Evolutionary conservation across 2,888 invertebrate species (phyloP).

Genomic region (Julus scandinavius): DNA sequence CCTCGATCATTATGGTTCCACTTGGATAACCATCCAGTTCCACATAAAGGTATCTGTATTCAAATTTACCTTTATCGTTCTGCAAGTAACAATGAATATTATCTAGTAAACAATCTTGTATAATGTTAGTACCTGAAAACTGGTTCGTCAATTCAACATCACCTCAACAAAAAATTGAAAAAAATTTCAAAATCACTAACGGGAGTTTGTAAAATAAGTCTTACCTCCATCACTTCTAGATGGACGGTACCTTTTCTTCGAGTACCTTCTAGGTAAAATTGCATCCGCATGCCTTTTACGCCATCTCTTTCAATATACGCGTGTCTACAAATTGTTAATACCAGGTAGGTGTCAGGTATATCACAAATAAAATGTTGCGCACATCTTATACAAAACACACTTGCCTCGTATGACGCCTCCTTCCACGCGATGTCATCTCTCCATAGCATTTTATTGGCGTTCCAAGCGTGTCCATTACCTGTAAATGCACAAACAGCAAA

Average conservation of each 20-base stretch:
- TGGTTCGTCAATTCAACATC: too few relatives aligned
- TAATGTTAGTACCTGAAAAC: too few relatives aligned
- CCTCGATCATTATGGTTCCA: conserved; percentile 72
- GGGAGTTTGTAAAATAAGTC: conserved; percentile 55
- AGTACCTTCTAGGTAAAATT: conserved; percentile 88
- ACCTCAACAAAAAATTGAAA: too few relatives aligned
- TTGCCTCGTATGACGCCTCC: conserved; percentile 82
- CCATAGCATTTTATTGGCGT: conserved; percentile 89
- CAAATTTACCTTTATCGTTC: conserved; percentile 80
- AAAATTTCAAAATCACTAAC: too few relatives aligned
- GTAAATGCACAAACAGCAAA: background rate
- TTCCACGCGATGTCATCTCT: conserved; percentile 83
- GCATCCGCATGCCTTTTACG: conserved; percentile 83
- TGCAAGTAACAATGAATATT: conserved; percentile 67
- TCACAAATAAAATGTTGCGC: background rate
- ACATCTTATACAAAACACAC: conserved; percentile 47
- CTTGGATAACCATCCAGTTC: conserved; percentile 82
- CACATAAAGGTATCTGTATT: conserved; percentile 85
- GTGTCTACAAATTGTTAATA: conserved; percentile 70
- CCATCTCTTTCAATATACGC: conserved; percentile 79
- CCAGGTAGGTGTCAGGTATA: background rate
- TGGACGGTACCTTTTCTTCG: conserved; percentile 85
- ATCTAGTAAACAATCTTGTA: too few relatives aligned
- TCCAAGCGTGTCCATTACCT: conserved; percentile 80
- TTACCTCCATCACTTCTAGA: conserved; percentile 85